phyloP scores from a whole-genome alignment of 2,888 invertebrate species.

The Drosophila austrosaltans region DNA sequence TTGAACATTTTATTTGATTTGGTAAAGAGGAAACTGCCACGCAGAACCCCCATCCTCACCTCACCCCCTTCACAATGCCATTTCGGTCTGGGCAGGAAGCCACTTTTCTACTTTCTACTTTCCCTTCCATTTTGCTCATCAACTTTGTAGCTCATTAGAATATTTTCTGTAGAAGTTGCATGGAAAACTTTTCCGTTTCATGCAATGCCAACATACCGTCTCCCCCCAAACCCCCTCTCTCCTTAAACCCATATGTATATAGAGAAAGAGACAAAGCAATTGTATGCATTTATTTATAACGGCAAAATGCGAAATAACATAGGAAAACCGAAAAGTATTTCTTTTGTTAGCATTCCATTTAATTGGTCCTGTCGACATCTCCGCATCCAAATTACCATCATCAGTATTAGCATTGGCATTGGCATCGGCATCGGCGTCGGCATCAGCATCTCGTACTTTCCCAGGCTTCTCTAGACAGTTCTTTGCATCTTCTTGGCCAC shows the following conservation, averaged over 20 bases:
- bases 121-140: conserved; percentile 23
- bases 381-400: conserved; percentile 42
- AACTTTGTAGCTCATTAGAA: conserved; percentile 78
- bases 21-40: conserved; percentile 29
- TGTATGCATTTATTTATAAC: conserved; percentile 60
- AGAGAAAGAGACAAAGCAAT: conserved; percentile 28
- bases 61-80: conserved; percentile 2
- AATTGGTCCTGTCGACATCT: conserved; percentile 69
- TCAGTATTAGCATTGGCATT: conserved; percentile 39
- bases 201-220: background rate
- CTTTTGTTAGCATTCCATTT: conserved; percentile 64
- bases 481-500: conserved; percentile 18
- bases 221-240: conserved; percentile 18
- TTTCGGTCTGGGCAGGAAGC: conserved; percentile 57
- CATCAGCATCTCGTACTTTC: conserved; percentile 36
- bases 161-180: conserved; percentile 69
- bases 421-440: conserved; percentile 41
- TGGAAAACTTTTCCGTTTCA: conserved; percentile 45
- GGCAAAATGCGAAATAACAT: conserved; percentile 25
- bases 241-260: background rate
- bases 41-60: background rate
- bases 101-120: conserved; percentile 27
- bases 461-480: conserved; percentile 46
- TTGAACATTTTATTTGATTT: conserved; percentile 56
- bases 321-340: conserved; percentile 56